Conservation (phyloP, 2,797 vertebrate species). For the Esox lucius region DNA sequence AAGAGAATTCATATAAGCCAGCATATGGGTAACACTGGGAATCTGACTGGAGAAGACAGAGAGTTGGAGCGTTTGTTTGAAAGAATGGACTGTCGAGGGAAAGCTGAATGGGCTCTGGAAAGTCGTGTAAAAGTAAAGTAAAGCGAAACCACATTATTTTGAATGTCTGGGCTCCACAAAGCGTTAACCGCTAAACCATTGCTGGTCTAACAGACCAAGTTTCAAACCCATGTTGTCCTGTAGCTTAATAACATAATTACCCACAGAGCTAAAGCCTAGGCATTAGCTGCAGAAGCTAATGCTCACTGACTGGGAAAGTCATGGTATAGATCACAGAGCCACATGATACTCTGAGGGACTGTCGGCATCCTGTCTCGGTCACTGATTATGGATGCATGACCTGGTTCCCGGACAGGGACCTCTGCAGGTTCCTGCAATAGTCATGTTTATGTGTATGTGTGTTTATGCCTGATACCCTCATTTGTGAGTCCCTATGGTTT, state of each 20-base stretch:
- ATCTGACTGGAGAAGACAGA: conserved; percentile 12
- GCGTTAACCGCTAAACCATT: neutral
- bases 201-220: neutral
- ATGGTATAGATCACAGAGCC: neutral
- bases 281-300: neutral
- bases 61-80: neutral
- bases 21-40: conserved; percentile 16
- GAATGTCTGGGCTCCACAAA: neutral
- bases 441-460: neutral
- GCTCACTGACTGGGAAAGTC: neutral
- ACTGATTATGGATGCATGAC: neutral
- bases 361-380: neutral
- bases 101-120: neutral
- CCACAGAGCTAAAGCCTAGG: neutral
- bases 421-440: neutral
- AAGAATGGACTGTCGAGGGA: neutral
- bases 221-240: neutral
- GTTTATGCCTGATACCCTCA: neutral
- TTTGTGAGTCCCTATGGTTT: neutral
- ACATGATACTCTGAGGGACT: neutral
- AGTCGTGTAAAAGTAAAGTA: neutral
- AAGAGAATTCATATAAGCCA: conserved; percentile 28
- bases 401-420: neutral
- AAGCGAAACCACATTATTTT: neutral
- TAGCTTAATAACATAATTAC: neutral